phyloP scores from a whole-genome alignment of 2,113 vertebrate species.

The Carassius carassius region DNA sequence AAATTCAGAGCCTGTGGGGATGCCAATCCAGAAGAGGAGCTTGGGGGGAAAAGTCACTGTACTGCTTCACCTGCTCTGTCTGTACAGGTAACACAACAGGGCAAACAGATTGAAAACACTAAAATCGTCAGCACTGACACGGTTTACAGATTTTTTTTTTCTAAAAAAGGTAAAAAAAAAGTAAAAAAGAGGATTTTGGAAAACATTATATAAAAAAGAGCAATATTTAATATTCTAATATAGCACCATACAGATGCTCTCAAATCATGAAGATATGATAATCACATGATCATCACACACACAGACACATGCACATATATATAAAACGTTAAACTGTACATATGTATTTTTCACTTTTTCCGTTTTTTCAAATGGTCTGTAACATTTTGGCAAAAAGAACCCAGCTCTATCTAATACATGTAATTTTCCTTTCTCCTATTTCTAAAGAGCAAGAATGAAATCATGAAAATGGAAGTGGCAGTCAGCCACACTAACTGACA shows the following conservation, averaged over 20 bases:
- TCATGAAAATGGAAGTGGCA: conserved; percentile 38
- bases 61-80: background rate
- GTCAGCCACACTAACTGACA: conserved; percentile 30
- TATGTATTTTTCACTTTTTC: too few species aligned
- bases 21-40: conserved; percentile 11
- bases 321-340: too few species aligned
- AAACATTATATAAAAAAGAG: too few species aligned
- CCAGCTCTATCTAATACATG: background rate
- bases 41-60: conserved; percentile 12
- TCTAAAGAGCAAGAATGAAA: conserved; percentile 39
- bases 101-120: background rate
- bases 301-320: too few species aligned
- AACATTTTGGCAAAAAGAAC: background rate
- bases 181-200: too few species aligned
- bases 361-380: background rate
- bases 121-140: background rate
- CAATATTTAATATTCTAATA: too few species aligned
- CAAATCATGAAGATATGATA: too few species aligned
- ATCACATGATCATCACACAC: too few species aligned
- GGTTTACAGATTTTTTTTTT: background rate
- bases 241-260: background rate
- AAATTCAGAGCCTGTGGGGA: conserved; percentile 28
- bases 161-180: too few species aligned
- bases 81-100: conserved; percentile 4
- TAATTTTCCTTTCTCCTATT: background rate